phyloP scores from a whole-genome alignment of 2,888 invertebrate species.

The Pasiphila rectangulata region DNA sequence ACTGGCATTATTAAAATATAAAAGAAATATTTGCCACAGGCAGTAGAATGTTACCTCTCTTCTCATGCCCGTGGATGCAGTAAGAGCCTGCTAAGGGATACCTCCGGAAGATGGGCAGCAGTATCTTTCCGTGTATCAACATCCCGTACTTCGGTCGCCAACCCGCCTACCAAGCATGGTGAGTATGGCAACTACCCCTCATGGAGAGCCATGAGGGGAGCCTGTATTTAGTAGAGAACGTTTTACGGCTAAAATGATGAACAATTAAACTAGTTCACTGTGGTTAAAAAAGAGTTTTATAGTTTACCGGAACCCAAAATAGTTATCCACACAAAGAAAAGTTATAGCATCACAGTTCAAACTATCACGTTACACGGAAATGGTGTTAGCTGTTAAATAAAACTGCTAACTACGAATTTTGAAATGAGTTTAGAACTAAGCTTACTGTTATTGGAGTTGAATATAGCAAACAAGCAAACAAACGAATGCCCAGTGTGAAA shows the following conservation, averaged over 20 bases:
- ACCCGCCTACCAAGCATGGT: no score
- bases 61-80: no score
- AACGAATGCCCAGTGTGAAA: no score
- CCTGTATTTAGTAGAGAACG: neutral
- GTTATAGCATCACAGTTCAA: conserved; percentile 2
- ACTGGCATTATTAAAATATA: no score
- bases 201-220: neutral
- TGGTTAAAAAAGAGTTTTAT: neutral
- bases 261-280: neutral
- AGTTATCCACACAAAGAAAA: conserved; percentile 8
- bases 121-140: no score
- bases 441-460: conserved; percentile 7
- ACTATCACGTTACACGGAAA: conserved; percentile 2
- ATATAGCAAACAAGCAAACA: conserved; percentile 8
- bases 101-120: no score
- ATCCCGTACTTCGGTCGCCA: no score
- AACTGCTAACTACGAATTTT: conserved; percentile 9
- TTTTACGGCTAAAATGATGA: neutral
- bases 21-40: no score
- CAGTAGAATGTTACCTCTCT: no score
- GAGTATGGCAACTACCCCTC: neutral
- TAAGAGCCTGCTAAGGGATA: no score
- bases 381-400: conserved; percentile 8
- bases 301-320: neutral
- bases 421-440: conserved; percentile 6